Evolutionary conservation across 2,888 invertebrate species (phyloP).

Genomic region (Cetonia aurata): DNA sequence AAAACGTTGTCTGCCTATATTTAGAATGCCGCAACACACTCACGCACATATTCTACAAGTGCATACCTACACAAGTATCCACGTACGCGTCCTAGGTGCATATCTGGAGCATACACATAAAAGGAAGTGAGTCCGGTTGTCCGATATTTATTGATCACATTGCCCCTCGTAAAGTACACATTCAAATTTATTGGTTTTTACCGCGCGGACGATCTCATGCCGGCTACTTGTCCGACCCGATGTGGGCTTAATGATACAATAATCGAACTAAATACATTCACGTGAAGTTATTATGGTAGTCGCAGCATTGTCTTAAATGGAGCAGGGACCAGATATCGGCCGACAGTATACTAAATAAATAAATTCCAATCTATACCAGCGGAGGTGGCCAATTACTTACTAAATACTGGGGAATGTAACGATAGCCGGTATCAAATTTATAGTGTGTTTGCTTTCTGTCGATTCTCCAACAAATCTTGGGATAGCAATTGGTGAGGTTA

Average conservation of each 20-base stretch:
- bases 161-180: conserved; percentile 24
- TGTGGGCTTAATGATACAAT: conserved; percentile 43
- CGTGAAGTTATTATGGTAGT: conserved; percentile 44
- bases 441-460: conserved; percentile 5
- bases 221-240: conserved; percentile 39
- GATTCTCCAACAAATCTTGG: too few relatives aligned
- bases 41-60: not conserved
- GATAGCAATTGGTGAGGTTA: too few relatives aligned
- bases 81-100: not conserved
- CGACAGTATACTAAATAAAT: conserved; percentile 10
- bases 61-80: not conserved
- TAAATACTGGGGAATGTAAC: conserved; percentile 23
- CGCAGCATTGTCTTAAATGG: conserved; percentile 42
- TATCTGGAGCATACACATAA: conserved; percentile 30
- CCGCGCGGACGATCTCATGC: conserved; percentile 15
- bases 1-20: not conserved
- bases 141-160: conserved; percentile 36
- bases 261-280: conserved; percentile 45
- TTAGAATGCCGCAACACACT: conserved; percentile 1
- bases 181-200: conserved; percentile 37
- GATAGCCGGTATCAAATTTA: conserved; percentile 36
- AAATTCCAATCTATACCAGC: conserved; percentile 26
- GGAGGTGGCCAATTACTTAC: conserved; percentile 41
- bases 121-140: conserved; percentile 38
- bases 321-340: conserved; percentile 39